A percentile compares a stretch with the other conserved stretches of the same genome.
Conservation (phyloP, 2,797 vertebrate species). For the Anableps anableps region DNA sequence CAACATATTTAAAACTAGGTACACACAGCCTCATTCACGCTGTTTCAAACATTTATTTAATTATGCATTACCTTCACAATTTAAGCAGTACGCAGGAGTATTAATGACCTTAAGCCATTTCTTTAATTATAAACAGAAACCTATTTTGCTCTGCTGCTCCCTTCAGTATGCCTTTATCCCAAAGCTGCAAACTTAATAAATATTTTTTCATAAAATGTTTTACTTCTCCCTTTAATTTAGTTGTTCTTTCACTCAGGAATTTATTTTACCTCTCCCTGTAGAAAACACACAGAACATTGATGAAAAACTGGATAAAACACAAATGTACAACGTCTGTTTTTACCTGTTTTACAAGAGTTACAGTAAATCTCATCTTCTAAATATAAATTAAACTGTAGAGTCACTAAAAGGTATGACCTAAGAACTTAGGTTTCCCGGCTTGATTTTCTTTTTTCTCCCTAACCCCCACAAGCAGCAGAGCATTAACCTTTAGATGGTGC, state of each 20-base stretch:
- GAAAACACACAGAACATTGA: background rate
- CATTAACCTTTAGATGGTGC: conserved; percentile 75
- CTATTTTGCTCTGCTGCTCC: conserved; percentile 6
- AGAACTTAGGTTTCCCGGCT: conserved; percentile 56
- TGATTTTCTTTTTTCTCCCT: conserved; percentile 23
- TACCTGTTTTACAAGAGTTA: conserved; percentile 17
- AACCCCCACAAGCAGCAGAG: conserved; percentile 55
- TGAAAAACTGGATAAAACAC: background rate
- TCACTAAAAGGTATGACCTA: conserved; percentile 31
- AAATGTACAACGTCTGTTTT: background rate
- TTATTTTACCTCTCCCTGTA: background rate
- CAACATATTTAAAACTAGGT: background rate
- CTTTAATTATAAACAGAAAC: conserved; percentile 24
- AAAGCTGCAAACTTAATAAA: conserved; percentile 33
- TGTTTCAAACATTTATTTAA: background rate
- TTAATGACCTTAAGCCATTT: conserved; percentile 23
- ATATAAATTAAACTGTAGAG: conserved; percentile 42
- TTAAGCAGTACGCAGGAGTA: background rate
- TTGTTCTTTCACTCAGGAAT: conserved; percentile 2
- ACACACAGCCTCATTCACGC: background rate
- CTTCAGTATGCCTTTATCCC: conserved; percentile 14
- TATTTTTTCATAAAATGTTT: conserved; percentile 29
- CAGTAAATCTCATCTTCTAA: conserved; percentile 12
- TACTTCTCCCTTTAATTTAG: conserved; percentile 3
- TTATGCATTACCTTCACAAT: background rate